Evolutionary conservation across 2,113 vertebrate genomes (phyloP).

Genomic region (Tragelaphus buxtoni): DNA sequence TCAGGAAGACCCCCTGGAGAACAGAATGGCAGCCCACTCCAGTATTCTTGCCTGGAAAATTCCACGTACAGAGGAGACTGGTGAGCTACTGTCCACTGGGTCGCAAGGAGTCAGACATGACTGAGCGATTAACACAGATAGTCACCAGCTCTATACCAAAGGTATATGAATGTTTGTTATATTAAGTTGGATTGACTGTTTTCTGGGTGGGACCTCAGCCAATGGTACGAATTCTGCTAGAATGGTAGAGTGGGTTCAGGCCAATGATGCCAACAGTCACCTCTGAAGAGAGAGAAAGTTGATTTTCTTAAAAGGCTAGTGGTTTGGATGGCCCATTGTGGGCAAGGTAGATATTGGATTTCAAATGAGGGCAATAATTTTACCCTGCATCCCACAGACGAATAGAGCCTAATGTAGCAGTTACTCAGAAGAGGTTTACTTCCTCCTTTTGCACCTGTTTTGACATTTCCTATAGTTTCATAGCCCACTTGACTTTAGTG

Average conservation of each 20-base stretch:
- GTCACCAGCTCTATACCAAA: neutral
- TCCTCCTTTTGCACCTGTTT: neutral
- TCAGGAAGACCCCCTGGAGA: neutral
- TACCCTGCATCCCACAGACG: neutral
- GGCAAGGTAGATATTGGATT: neutral
- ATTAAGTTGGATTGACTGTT: neutral
- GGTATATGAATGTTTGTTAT: fast-evolving
- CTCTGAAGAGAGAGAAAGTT: too few relatives aligned
- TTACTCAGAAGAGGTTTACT: neutral
- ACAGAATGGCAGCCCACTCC: neutral
- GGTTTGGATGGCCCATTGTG: neutral
- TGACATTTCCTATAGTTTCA: neutral
- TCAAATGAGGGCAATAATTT: neutral
- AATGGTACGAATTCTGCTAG: neutral
- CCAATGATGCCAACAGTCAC: neutral
- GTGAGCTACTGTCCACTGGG: neutral
- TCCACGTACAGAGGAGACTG: neutral
- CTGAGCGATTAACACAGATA: neutral
- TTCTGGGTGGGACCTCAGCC: neutral
- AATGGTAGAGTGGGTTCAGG: neutral
- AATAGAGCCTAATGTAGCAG: neutral
- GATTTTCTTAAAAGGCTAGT: neutral
- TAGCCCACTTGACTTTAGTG: neutral
- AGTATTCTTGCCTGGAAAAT: neutral
- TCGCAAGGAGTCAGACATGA: neutral